Evolutionary conservation across 2,113 vertebrate species (phyloP), one percentile per base, ranked within the genome.

Genomic region (Myiozetetes cayanensis): DNA sequence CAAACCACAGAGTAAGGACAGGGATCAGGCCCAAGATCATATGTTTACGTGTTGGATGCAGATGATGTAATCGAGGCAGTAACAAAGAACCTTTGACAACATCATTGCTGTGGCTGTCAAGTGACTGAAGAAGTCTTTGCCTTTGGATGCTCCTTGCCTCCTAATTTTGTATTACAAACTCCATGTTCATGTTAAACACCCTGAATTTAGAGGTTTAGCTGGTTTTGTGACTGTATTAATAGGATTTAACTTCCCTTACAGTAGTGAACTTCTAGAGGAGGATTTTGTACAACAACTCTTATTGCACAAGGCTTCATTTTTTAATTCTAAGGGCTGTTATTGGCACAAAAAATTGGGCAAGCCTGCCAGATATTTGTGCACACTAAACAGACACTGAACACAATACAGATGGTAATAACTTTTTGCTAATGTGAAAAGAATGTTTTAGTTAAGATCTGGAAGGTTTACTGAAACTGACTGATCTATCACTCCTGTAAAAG

Each of bases 331-430:
- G 79, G 72, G 83, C 91, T 96, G 50, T 87, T 96, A 49, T 9
- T 98, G 97, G 97, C 95, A 80, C 47, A 58, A 61, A 87, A 86
- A 89, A 77, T 77, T 93, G 75, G n/a, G 35, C 22, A 39, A 93
- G 46, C 67, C 72, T 97, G 96, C 96, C 98, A 97, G 96, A 85
- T 97, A 97, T 95, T 98, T 98, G 95, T 96, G 96, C 96, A 96
- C 77, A 87, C 91, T 95, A 75, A 96, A 84, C 87, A 95, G 94
- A 87, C 71, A 76, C 71, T 94, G 96, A 97, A 97, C 95, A 91
- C 90, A 97, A 95, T 97, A 70, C 98, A 98, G 97, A 98, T 98
- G 98, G 85, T 44, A 95, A 95, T 95, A 98, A 95, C 93, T 83
- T 95, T 93, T 94, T 80, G 39, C 86, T 97, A 86, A 94, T 95